These are phyloP conservation scores for Leptinotarsa tumamoca DNA, from an alignment of 2,888 invertebrate genomes.

Conservation along the genomic window DNA sequence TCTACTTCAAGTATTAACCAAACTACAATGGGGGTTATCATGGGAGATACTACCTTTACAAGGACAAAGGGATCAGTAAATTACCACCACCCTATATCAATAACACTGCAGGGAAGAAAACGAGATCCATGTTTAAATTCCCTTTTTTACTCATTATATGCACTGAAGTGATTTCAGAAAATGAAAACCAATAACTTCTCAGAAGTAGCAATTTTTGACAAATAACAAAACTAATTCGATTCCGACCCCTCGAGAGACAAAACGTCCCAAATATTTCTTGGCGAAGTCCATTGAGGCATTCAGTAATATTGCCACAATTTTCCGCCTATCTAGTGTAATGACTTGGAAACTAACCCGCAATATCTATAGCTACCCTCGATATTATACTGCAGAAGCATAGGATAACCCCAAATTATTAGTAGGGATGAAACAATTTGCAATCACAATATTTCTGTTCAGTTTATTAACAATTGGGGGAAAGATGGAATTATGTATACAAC, in stretches of 20 bases:
- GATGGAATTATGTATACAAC: conserved; percentile 25
- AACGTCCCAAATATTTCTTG: conserved; percentile 19
- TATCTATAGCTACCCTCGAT: conserved; percentile 40
- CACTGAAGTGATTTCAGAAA: neutral
- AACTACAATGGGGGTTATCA: no score
- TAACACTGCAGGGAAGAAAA: no score
- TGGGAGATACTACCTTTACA: no score
- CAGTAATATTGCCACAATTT: conserved; percentile 46
- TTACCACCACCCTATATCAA: no score
- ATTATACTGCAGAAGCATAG: conserved; percentile 20
- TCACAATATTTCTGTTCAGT: conserved; percentile 51
- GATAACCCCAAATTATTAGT: conserved; percentile 46
- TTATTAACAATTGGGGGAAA: conserved; percentile 37
- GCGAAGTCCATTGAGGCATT: conserved; percentile 4
- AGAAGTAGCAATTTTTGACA: conserved; percentile 1
- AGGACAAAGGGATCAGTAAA: no score
- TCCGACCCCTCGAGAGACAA: conserved; percentile 9
- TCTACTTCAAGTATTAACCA: no score
- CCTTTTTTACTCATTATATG: neutral
- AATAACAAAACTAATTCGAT: conserved; percentile 20
- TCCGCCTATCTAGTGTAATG: conserved; percentile 49
- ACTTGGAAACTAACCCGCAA: conserved; percentile 47
- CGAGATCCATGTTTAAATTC: neutral
- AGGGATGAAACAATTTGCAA: conserved; percentile 51
- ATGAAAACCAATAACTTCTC: neutral